Evolutionary conservation across 2,113 vertebrate species (phyloP).

Genomic region (Rhinolophus sinicus): DNA sequence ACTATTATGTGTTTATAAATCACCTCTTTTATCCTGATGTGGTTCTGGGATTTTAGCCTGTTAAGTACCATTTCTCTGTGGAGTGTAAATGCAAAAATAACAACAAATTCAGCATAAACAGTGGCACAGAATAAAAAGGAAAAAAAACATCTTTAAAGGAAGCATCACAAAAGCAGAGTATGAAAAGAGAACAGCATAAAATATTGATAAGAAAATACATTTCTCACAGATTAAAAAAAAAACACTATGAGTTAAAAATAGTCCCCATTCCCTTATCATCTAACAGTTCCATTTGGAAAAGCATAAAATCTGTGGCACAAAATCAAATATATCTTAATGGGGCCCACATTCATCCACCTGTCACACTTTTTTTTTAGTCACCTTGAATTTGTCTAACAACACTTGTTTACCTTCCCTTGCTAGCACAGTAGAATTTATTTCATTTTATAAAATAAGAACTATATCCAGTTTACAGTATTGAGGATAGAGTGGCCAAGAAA

Average conservation of each 20-base stretch:
- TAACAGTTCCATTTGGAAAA: slow-evolving; percentile 53
- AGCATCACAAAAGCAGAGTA: slow-evolving; percentile 31
- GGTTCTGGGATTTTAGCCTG: slow-evolving; percentile 74
- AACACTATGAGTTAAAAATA: slow-evolving; percentile 39
- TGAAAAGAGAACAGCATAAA: slow-evolving; percentile 31
- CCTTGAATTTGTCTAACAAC: slow-evolving; percentile 64
- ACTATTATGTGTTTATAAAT: slow-evolving; percentile 83
- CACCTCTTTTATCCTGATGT: slow-evolving; percentile 75
- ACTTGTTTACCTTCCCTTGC: slow-evolving; percentile 58
- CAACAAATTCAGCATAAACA: slow-evolving; percentile 70
- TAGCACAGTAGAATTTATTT: slow-evolving; percentile 60
- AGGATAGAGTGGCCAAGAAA: not conserved
- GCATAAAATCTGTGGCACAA: not conserved
- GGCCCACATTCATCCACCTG: slow-evolving; percentile 62
- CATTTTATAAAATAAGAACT: slow-evolving; percentile 62
- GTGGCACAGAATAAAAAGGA: slow-evolving; percentile 48
- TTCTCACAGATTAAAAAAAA: slow-evolving; percentile 2
- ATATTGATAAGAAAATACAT: slow-evolving; percentile 50
- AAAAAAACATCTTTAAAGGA: slow-evolving; percentile 50
- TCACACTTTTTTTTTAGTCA: slow-evolving; percentile 54
- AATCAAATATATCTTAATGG: slow-evolving; percentile 72
- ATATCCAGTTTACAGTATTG: slow-evolving; percentile 38
- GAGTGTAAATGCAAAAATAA: slow-evolving; percentile 76
- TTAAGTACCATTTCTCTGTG: slow-evolving; percentile 73
- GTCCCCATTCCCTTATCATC: slow-evolving; percentile 8